phyloP scores from a whole-genome alignment of 2,113 vertebrate genomes.

The Plotosus lineatus region DNA sequence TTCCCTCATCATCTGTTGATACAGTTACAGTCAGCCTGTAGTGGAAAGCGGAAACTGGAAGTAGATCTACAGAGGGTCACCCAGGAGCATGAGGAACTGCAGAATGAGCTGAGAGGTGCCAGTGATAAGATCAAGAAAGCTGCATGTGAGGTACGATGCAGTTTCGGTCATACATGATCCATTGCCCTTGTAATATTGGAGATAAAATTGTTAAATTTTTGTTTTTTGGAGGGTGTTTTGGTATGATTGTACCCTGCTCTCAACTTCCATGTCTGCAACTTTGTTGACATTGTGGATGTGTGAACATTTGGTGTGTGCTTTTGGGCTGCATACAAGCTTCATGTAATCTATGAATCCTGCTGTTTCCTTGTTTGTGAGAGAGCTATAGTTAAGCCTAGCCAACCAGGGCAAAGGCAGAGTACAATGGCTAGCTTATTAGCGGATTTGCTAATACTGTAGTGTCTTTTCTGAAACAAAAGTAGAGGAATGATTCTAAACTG shows the following conservation, averaged over 20 bases:
- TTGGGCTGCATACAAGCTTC: background rate
- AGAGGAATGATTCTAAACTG: no score
- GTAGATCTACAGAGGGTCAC: slow-evolving; percentile 74
- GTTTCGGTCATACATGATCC: background rate
- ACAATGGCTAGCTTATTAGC: no score
- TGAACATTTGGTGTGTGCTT: background rate
- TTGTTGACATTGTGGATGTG: background rate
- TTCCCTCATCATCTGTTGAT: background rate
- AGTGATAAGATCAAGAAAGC: slow-evolving; percentile 74
- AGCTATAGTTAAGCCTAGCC: no score
- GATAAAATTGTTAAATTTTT: background rate
- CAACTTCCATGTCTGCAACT: background rate
- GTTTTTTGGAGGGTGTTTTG: no score
- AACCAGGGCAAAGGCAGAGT: no score
- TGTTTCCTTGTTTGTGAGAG: no score
- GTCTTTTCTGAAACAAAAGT: no score
- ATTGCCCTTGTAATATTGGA: background rate
- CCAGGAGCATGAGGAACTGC: slow-evolving; percentile 76
- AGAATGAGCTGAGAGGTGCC: slow-evolving; percentile 63
- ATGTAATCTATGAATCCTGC: background rate
- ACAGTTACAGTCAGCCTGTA: slow-evolving; percentile 70
- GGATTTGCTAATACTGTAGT: no score
- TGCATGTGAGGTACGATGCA: slow-evolving; percentile 66
- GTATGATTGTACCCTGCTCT: background rate
- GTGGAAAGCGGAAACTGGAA: slow-evolving; percentile 73